Evolutionary conservation across 2,888 invertebrate species (phyloP), one percentile per base, ranked within the genome.

Genomic region (Idaea aversata): DNA sequence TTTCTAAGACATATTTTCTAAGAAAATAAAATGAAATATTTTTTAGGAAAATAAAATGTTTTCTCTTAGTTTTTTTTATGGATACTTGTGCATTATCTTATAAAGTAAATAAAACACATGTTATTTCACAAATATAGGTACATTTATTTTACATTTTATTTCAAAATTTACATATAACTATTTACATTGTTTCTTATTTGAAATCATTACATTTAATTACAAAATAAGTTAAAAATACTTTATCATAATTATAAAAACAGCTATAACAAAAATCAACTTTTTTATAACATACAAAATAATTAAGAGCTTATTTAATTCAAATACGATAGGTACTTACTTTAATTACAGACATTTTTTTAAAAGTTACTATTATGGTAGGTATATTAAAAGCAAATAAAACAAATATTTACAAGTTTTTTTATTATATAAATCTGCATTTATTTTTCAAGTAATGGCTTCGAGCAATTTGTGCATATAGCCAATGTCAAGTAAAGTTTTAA

Each of bases 221-320:
- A n/a, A n/a, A n/a, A 47, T 47, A 47, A 47, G 69, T 3, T 65
- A 13, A 47, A 47, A 36, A 47, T 47, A 47, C 47, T 13, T n/a
- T n/a, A n/a, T n/a, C n/a, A n/a, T n/a, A n/a, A n/a, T n/a, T n/a
- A n/a, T n/a, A 47, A 4, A 13, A 47, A 47, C 5, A 47, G 4
- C 4, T 47, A 47, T 10, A 47, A 47, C 7, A 47, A 13, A 47
- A 6, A 36, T 36, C 4, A 36, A 36, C 5, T 36, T 36, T 36
- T 7, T 36, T 36, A 36, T 10, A 36, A 47, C 7, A 47, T 47
- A 47, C 47, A 10, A 47, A 47, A 47, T 47, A 47, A 47, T n/a
- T n/a, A 10, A 47, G 47, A 47, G 47, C 6, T 47, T 4, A 47
- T 47, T 25, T 47, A 47, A 4, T 7, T 13, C 47, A 47, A 13